Conservation (phyloP, 2,888 invertebrate genomes). For the Operophtera brumata region DNA sequence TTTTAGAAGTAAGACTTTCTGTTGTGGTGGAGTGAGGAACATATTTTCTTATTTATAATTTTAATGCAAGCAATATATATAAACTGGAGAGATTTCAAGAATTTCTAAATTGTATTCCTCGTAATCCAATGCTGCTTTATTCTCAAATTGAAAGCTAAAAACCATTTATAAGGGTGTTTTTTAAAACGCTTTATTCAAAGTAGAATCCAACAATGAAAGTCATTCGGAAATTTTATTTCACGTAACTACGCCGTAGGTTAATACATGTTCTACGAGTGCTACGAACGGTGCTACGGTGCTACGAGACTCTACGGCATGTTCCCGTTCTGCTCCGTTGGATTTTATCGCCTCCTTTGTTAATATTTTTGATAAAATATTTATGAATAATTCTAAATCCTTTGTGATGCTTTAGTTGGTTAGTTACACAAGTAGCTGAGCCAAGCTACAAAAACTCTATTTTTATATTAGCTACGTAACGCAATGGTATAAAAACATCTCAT, state of each 20-base stretch:
- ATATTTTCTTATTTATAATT: too few species aligned
- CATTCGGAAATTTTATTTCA: slow-evolving; percentile 36
- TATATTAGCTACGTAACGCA: not conserved
- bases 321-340: slow-evolving; percentile 36
- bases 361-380: slow-evolving; percentile 1
- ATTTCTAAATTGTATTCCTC: not conserved
- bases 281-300: slow-evolving; percentile 31
- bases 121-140: slow-evolving; percentile 1
- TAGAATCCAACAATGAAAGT: slow-evolving; percentile 20
- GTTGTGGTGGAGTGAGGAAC: too few species aligned
- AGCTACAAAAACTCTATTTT: not conserved
- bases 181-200: slow-evolving; percentile 26
- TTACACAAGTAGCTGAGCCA: not conserved
- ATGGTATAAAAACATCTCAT: not conserved
- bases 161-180: slow-evolving; percentile 8
- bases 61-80: too few species aligned
- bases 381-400: not conserved
- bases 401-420: not conserved
- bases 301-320: slow-evolving; percentile 35
- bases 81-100: not conserved
- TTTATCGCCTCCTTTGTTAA: slow-evolving; percentile 27
- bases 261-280: slow-evolving; percentile 33
- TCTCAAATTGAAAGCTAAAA: slow-evolving; percentile 7
- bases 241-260: slow-evolving; percentile 36
- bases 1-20: too few species aligned